Conservation (phyloP, 2,797 vertebrate genomes). For the Liasis olivaceus region DNA sequence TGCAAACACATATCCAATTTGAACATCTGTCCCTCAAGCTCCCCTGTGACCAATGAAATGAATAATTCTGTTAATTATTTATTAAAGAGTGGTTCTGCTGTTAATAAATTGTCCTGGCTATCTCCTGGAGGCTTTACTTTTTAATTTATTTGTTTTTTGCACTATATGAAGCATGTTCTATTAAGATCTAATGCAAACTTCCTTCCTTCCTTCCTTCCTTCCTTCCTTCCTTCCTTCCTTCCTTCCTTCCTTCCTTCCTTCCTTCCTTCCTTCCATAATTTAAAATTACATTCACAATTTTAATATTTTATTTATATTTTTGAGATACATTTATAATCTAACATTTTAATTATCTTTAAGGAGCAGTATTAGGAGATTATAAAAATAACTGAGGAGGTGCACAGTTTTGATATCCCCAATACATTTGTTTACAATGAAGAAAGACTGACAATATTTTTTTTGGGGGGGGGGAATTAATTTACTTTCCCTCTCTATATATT, state of each 20-base stretch:
- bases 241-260: too few species aligned
- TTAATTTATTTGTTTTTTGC: slow-evolving; percentile 48
- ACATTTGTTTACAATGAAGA: neutral
- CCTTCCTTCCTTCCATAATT: neutral
- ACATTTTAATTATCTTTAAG: slow-evolving; percentile 19
- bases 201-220: too few species aligned
- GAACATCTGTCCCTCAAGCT: slow-evolving; percentile 61
- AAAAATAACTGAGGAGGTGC: neutral
- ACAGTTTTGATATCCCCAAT: neutral
- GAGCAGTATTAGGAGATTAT: neutral
- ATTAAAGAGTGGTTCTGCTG: slow-evolving; percentile 65
- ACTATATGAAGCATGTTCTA: slow-evolving; percentile 41
- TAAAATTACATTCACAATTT: slow-evolving; percentile 26
- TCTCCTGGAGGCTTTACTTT: slow-evolving; percentile 59
- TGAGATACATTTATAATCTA: neutral
- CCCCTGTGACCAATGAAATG: slow-evolving; percentile 67
- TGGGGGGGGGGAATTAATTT: neutral
- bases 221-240: neutral
- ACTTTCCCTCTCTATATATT: neutral
- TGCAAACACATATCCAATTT: slow-evolving; percentile 51
- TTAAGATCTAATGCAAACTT: slow-evolving; percentile 32
- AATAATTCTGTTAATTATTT: slow-evolving; percentile 74
- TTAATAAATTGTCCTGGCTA: slow-evolving; percentile 67
- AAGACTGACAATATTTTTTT: neutral
- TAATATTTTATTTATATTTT: slow-evolving; percentile 38